Conservation (phyloP, 2,797 vertebrate species). For the Perodicticus potto region DNA sequence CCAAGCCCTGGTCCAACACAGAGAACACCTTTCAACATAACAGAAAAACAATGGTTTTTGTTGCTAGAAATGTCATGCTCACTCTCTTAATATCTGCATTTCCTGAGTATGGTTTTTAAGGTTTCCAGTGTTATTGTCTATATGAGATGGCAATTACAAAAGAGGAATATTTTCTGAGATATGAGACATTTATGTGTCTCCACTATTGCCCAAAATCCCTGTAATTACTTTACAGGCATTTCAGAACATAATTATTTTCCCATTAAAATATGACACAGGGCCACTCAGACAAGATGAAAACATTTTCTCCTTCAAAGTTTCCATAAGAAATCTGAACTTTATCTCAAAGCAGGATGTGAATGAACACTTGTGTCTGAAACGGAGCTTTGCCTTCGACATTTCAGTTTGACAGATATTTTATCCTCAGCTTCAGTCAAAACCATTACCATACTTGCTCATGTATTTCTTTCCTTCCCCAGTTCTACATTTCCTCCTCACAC, state of each 20-base stretch:
- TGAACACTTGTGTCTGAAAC: conserved; percentile 50
- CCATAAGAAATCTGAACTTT: conserved; percentile 48
- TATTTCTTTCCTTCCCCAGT: not conserved
- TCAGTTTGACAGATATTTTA: conserved; percentile 18
- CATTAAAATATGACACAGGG: conserved; percentile 61
- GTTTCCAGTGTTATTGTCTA: not conserved
- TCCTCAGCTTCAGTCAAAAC: conserved; percentile 31
- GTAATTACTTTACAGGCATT: conserved; percentile 3
- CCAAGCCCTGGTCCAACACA: not conserved
- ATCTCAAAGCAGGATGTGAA: conserved; percentile 25
- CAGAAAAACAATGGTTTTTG: not conserved
- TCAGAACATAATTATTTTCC: conserved; percentile 68
- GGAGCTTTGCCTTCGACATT: conserved; percentile 28
- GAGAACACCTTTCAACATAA: not conserved
- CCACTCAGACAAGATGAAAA: conserved; percentile 22
- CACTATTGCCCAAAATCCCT: not conserved
- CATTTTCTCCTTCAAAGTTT: conserved; percentile 35
- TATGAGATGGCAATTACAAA: conserved; percentile 13
- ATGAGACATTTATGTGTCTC: not conserved
- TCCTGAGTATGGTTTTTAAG: not conserved
- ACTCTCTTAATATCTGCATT: not conserved
- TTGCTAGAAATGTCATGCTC: not conserved
- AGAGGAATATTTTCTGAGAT: conserved; percentile 25
- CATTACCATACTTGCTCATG: not conserved
- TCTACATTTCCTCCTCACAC: conserved; percentile 9